A percentile compares a stretch with the other conserved stretches of the same genome.
Evolutionary conservation across 2,888 invertebrate genomes (phyloP).

Genomic region (Sphaerophoria taeniata): DNA sequence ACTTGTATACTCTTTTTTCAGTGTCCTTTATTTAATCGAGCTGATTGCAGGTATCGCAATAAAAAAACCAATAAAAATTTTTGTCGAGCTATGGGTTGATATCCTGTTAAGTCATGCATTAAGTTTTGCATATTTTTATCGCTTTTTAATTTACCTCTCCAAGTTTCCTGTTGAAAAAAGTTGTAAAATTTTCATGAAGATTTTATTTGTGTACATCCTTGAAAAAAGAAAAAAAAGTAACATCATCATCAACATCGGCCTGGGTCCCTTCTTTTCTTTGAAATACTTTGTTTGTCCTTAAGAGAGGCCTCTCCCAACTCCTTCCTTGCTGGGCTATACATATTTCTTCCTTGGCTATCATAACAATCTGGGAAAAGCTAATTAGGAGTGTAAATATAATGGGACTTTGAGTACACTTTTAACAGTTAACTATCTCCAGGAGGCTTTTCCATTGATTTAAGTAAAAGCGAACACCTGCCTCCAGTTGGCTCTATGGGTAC

Average conservation of each 20-base stretch:
- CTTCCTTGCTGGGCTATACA: not conserved
- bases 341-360: conserved; percentile 35
- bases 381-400: conserved; percentile 42
- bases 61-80: not conserved
- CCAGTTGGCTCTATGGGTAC: not conserved
- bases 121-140: conserved; percentile 13
- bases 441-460: conserved; percentile 29
- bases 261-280: not conserved
- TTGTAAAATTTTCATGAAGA: too few relatives aligned
- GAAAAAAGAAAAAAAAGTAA: not conserved
- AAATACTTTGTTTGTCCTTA: not conserved
- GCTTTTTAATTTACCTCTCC: not conserved
- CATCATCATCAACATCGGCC: not conserved
- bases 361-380: conserved; percentile 36
- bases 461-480: conserved; percentile 23
- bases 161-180: too few relatives aligned
- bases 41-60: conserved; percentile 2
- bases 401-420: conserved; percentile 39
- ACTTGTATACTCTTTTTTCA: conserved; percentile 3
- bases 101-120: conserved; percentile 65
- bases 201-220: not conserved
- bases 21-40: conserved; percentile 17
- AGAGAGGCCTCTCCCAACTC: not conserved
- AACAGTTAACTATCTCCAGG: conserved; percentile 33
- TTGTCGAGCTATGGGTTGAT: not conserved